A percentile compares a stretch with the other conserved stretches of the same genome.
These are phyloP conservation scores for Struthio camelus DNA, from an alignment of 2,113 vertebrate species.

Conservation along the genomic window DNA sequence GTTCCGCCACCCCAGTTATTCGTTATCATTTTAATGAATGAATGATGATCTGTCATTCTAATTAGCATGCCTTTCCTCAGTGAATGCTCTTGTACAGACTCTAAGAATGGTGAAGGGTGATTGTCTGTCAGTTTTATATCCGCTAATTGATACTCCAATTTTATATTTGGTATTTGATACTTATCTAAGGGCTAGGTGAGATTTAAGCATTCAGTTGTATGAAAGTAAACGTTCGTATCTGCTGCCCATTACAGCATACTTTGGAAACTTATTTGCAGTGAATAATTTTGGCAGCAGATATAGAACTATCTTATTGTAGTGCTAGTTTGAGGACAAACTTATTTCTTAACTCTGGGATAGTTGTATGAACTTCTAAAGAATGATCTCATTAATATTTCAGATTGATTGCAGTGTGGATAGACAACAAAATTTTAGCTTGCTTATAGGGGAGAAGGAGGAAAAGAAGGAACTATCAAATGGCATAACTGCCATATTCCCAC, in stretches of 20 bases:
- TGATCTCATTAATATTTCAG: background rate
- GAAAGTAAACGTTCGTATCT: background rate
- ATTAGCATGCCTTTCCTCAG: background rate
- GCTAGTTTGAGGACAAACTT: background rate
- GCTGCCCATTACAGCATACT: background rate
- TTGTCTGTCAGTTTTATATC: background rate
- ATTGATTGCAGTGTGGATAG: background rate
- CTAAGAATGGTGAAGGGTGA: background rate
- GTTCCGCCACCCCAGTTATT: background rate
- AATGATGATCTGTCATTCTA: background rate
- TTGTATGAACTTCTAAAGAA: background rate
- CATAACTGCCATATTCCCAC: background rate
- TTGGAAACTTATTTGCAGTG: background rate
- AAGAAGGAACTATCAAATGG: background rate
- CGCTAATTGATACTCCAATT: background rate
- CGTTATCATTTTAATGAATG: background rate
- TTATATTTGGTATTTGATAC: background rate
- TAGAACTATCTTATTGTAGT: background rate
- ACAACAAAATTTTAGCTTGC: background rate
- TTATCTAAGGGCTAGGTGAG: background rate
- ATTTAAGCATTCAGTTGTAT: background rate
- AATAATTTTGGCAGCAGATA: background rate
- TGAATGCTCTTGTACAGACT: background rate
- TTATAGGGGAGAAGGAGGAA: background rate
- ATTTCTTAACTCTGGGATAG: background rate